Evolutionary conservation across 2,888 invertebrate genomes (phyloP), one percentile per base, ranked within the genome.

Genomic region (Drosophila falleni): DNA sequence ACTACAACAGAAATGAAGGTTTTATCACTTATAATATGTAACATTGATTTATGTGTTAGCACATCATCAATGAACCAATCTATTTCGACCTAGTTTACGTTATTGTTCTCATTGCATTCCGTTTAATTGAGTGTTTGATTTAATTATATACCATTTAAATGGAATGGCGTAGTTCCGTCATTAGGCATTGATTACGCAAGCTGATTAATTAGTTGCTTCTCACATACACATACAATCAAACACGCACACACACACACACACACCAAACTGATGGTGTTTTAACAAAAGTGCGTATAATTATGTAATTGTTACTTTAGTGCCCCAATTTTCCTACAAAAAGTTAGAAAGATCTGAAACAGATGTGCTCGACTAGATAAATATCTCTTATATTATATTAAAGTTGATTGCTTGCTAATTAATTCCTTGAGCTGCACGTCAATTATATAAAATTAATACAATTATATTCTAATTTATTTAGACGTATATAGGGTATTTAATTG

Each of bases 41-140:
- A n/a, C 15, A 26, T 26, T 54, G 41, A 8, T 42, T 23, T 54
- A 66, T 62, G 51, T 44, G 53, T 67, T 76, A 64, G 44, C 67
- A 64, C 63, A 49, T 76, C 68, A 77, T 74, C 71, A 66, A 61
- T 56, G 41, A 46, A 44, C 51, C 37, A 49, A 70, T 67, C 68
- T 47, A 53, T 31, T 65, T 71, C 53, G 55, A 63, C 13, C 23
- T 19, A 19, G 37, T 58, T 56, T 35, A 62, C 46, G 44, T 31
- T 62, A 53, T 65, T 63, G 58, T 50, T 55, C 44, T 50, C 47
- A 63, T 53, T 70, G 55, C 29, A 55, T 31, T 51, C 51, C 51
- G 56, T 70, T 81, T 87, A 84, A 85, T 85, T 87, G 81, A 80
- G 87, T 87, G 84, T 87, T 85, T 87, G 80, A 81, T 85, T 87